Evolutionary conservation across 2,113 vertebrate species (phyloP), one percentile per base, ranked within the genome.

Genomic region (Anas platyrhynchos): DNA sequence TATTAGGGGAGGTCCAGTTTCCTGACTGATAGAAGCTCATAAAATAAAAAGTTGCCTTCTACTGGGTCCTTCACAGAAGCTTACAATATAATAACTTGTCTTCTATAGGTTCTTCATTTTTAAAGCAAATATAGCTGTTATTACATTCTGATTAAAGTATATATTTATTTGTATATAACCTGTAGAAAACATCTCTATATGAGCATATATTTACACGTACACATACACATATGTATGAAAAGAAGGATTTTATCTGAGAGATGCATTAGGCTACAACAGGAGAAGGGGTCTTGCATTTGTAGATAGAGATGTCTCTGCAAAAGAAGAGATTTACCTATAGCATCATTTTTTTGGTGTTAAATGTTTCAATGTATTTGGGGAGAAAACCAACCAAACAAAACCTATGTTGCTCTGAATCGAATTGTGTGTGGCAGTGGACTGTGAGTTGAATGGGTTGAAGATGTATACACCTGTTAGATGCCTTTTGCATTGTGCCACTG

Each of bases 311-410:
- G n/a, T 27, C 41, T 23, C 6, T 88, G 15, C 16, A n/a, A 61
- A 75, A 65, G 9, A 8, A 87, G 25, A 6, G 61, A 41, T 41
- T 73, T 41, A 65, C 8, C 25, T 41, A 27, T 4, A 10, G 43
- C 6, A 9, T 13, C 13, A 9, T 12, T 7, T 52, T 52, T 77
- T 48, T 48, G 8, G 23, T 62, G 27, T 38, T 16, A 54, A 83
- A 63, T 25, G 4, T 36, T 69, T 84, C 29, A 7, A 17, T 26
- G 6, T 54, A 4, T 54, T 41, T 56, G 4, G 17, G 32, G 13
- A 34, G 0, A 7, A 36, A 48, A 27, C 7, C 3, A 2, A 2
- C 2, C 4, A 43, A 17, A 20, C 27, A 13, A 10, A 38, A 55
- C 11, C 16, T 26, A 61, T 69, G 23, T 8, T 62, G 50, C 50